A percentile compares a stretch with the other conserved stretches of the same genome.
Conservation (phyloP, 2,888 invertebrate species). For the Apamea monoglypha region DNA sequence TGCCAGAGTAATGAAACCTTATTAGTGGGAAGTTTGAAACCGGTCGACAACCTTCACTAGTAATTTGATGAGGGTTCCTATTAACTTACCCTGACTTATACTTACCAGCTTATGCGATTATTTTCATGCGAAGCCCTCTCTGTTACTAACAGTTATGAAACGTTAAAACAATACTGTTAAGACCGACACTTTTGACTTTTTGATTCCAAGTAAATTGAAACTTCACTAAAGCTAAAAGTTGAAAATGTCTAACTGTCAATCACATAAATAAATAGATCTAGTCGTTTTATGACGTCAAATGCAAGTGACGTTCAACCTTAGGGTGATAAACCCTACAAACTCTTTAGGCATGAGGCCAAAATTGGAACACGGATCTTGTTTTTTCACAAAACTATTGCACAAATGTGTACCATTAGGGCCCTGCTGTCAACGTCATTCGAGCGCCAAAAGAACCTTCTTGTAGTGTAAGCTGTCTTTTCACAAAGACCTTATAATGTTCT, state of each 20-base stretch:
- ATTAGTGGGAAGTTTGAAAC: not conserved
- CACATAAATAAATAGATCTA: not conserved
- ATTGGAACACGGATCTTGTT: too few relatives aligned
- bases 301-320: not conserved
- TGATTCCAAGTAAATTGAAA: too few relatives aligned
- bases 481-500: not conserved
- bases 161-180: too few relatives aligned
- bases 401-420: too few relatives aligned
- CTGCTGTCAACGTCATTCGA: too few relatives aligned
- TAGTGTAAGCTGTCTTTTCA: too few relatives aligned
- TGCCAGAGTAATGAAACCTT: not conserved
- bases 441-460: too few relatives aligned
- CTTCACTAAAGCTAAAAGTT: not conserved
- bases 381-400: too few relatives aligned
- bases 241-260: not conserved
- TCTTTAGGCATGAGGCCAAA: too few relatives aligned
- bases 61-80: slow-evolving; percentile 16
- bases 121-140: slow-evolving; percentile 11
- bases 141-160: not conserved
- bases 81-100: not conserved
- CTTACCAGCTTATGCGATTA: slow-evolving; percentile 9
- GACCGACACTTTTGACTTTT: not conserved
- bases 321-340: too few relatives aligned
- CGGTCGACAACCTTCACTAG: not conserved
- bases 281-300: not conserved